Evolutionary conservation across 2,113 vertebrate genomes (phyloP), one percentile per base, ranked within the genome.

Genomic region (Seriola quinqueradiata): DNA sequence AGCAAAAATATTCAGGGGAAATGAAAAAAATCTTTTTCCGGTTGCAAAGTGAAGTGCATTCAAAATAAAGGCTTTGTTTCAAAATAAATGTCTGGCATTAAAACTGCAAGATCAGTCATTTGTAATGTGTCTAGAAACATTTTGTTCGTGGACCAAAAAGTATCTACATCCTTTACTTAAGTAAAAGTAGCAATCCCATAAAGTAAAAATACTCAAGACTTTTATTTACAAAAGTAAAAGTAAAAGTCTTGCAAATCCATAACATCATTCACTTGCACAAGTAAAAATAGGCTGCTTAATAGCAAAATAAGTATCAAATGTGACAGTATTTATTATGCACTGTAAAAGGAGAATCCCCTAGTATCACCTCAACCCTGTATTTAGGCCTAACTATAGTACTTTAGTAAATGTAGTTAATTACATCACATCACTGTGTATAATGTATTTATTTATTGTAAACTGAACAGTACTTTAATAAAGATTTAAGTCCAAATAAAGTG

Each of bases 31-130:
- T 8, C 0, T 12, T 2, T 9, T 87, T 92, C 90, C 88, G 82
- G 85, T 85, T 83, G 60, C 8, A 16, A 68, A 34, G 11, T 46
- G 4, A 14, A 12, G 1, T 19, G 17, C 13, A 32, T 93, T 91
- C 89, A 92, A 88, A 89, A 85, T 93, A 93, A 90, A 77, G 1
- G 23, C 12, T 7, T 19, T 0, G 3, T 59, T 89, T 79, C 81
- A 77, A 84, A 84, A 57, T 83, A 87, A 83, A 84, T 14, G 42
- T 28, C 6, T 32, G 4, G 5, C 2, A 8, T 11, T 25, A 25
- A 38, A 40, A 23, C 13, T 21, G 2, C 17, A 38, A 8, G 1
- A 25, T 32, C 19, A 40, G 9, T 52, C 4, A 25, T 3, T 60
- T 55, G 1, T 28, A 17, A 48, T 25, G 11, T 52, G n/a, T n/a